Evolutionary conservation across 2,797 vertebrate species (phyloP).

Genomic region (Arctocebus calabarensis): DNA sequence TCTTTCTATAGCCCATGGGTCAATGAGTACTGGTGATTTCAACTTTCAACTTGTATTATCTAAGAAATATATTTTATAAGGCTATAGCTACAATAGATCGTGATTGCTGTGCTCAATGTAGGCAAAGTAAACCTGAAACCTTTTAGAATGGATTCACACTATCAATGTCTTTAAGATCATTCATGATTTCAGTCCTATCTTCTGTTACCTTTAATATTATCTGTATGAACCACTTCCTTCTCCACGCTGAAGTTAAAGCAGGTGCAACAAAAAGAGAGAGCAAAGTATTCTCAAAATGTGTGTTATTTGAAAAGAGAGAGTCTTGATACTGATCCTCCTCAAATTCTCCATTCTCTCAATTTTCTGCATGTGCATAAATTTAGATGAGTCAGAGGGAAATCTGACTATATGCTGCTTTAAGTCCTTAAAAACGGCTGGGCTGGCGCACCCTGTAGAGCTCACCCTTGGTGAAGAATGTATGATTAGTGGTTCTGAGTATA

Average conservation of each 20-base stretch:
- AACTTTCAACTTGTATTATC: not conserved
- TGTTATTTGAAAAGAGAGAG: not conserved
- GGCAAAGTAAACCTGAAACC: not conserved
- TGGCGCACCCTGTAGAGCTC: not conserved
- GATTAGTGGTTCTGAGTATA: not conserved
- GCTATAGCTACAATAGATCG: not conserved
- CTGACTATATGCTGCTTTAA: not conserved
- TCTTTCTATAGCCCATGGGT: not conserved
- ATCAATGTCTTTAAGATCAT: not conserved
- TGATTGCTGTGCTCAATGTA: not conserved
- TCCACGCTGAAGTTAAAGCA: accelerated
- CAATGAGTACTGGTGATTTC: not conserved
- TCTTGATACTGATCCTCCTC: not conserved
- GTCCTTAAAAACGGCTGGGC: not conserved
- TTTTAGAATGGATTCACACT: not conserved
- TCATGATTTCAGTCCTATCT: not conserved
- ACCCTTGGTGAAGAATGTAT: not conserved
- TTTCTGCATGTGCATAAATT: not conserved
- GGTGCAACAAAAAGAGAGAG: not conserved
- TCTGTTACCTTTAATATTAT: not conserved
- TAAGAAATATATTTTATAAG: not conserved
- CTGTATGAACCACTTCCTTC: not conserved
- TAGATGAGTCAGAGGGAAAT: not conserved
- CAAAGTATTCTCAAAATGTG: not conserved
- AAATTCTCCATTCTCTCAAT: not conserved